Evolutionary conservation across 2,113 vertebrate species (phyloP).

Genomic region (Motacilla alba): DNA sequence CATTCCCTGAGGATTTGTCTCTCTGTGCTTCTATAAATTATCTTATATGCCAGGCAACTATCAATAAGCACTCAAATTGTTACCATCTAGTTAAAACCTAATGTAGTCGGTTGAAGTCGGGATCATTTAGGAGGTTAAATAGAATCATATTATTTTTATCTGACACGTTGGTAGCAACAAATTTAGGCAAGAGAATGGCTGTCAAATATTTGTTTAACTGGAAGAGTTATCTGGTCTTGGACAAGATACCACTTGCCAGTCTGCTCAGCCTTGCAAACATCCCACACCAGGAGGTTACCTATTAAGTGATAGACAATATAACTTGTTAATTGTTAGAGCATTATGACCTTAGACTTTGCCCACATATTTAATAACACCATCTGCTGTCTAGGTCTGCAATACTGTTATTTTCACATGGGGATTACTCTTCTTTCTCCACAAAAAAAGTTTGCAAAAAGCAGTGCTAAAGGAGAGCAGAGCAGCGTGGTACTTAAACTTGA

Average conservation of each 20-base stretch:
- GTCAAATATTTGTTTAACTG: constrained; percentile 46
- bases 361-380: constrained; percentile 69
- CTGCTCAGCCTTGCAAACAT: background rate
- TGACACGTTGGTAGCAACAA: background rate
- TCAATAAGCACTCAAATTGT: background rate
- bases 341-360: constrained; percentile 68
- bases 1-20: background rate
- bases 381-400: constrained; percentile 48
- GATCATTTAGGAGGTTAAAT: background rate
- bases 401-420: constrained; percentile 49
- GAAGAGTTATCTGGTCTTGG: background rate
- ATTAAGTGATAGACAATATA: constrained; percentile 58
- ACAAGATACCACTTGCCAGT: constrained; percentile 14
- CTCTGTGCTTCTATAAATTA: background rate
- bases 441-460: constrained; percentile 42
- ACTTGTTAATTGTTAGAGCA: constrained; percentile 65
- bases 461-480: constrained; percentile 33
- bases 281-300: constrained; percentile 47
- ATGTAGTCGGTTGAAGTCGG: background rate
- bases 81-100: background rate
- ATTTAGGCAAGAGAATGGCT: constrained; percentile 44
- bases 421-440: constrained; percentile 54
- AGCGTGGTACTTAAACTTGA: constrained; percentile 21
- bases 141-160: constrained; percentile 28
- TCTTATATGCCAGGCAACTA: background rate